phyloP scores from a whole-genome alignment of 1,140 invertebrate genomes.

The Cephus cinctus region DNA sequence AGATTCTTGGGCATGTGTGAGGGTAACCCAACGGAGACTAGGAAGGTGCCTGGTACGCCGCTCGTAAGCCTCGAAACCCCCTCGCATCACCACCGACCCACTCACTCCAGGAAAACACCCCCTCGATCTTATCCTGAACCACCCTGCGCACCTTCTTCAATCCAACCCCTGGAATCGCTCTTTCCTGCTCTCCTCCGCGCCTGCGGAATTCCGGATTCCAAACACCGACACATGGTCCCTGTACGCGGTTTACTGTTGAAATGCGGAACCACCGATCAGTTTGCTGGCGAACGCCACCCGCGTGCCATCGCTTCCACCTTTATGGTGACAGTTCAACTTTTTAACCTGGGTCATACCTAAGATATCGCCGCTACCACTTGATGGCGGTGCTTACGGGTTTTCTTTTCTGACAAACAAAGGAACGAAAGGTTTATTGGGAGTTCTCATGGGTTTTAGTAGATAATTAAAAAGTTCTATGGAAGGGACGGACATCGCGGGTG shows the following conservation, averaged over 20 bases:
- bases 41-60: constrained; percentile 41
- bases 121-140: constrained; percentile 22
- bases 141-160: constrained; percentile 20
- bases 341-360: no score
- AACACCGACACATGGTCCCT: constrained; percentile 9
- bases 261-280: constrained; percentile 5
- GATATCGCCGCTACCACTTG: no score
- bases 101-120: constrained; percentile 4
- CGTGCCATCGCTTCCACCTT: not conserved
- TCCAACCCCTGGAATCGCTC: no score
- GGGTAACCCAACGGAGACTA: constrained; percentile 16
- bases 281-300: not conserved
- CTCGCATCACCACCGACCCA: constrained; percentile 6
- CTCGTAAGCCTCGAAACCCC: constrained; percentile 22
- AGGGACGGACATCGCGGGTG: no score
- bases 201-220: constrained; percentile 30
- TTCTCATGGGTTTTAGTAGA: no score
- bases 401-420: no score
- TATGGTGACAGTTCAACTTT: no score
- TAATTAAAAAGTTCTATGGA: no score
- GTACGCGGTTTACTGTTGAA: not conserved
- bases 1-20: constrained; percentile 28
- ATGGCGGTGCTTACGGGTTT: no score
- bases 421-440: no score
- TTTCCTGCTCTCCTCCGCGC: constrained; percentile 13